These are phyloP conservation scores for Hydrolagus affinis DNA, from an alignment of 2,113 vertebrate species.

Conservation along the genomic window DNA sequence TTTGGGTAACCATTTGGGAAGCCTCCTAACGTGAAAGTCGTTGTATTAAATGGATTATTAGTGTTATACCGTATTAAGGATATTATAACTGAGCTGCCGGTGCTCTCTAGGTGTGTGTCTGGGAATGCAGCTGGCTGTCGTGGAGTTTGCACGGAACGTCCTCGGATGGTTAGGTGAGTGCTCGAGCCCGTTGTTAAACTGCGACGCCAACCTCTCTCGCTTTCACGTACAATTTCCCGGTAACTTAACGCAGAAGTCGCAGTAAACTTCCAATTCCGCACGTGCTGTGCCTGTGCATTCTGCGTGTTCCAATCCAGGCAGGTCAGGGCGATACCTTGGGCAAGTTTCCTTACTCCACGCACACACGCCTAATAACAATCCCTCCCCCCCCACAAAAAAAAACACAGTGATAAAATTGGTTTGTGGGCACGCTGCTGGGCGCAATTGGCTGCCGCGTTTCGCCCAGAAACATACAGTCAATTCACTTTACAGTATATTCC, in stretches of 20 bases:
- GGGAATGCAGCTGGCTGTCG: constrained; percentile 91
- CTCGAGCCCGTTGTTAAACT: background rate
- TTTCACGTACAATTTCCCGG: background rate
- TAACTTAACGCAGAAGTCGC: no score
- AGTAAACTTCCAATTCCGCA: no score
- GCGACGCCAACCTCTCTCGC: background rate
- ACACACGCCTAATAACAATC: no score
- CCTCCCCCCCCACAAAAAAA: no score
- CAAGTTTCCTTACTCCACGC: no score
- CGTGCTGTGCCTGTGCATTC: background rate
- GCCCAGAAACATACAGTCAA: no score
- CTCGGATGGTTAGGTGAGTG: constrained; percentile 78
- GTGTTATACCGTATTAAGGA: background rate
- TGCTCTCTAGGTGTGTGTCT: constrained; percentile 81
- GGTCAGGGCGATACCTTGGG: no score
- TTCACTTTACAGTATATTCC: no score
- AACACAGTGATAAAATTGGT: no score
- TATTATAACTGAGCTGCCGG: background rate
- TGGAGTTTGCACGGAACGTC: constrained; percentile 78
- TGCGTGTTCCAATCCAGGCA: background rate
- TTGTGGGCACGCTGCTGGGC: no score
- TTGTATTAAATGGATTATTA: background rate
- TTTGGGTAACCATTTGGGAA: background rate
- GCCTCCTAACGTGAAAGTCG: no score
- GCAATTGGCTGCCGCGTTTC: no score